These are phyloP conservation scores for Diplodus puntazzo DNA, from an alignment of 2,797 vertebrate genomes.

Conservation along the genomic window DNA sequence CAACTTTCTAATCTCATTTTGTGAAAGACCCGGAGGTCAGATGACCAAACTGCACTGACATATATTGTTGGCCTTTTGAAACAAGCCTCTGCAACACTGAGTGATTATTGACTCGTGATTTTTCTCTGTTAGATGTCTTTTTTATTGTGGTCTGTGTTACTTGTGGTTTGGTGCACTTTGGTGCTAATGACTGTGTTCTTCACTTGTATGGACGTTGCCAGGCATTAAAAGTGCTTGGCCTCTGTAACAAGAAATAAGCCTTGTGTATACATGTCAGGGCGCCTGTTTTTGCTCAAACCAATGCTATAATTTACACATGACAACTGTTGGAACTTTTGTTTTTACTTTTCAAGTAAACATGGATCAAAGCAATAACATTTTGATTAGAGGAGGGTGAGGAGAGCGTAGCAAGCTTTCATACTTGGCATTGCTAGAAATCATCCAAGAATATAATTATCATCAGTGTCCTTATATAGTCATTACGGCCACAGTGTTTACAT, in stretches of 20 bases:
- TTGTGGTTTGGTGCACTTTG: constrained; percentile 55
- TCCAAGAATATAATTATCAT: neutral
- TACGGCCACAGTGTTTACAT: too few species aligned
- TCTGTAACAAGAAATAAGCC: neutral
- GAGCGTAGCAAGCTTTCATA: neutral
- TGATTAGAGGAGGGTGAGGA: neutral
- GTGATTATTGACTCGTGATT: neutral
- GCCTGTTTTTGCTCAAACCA: neutral
- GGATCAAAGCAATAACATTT: neutral
- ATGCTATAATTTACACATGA: neutral
- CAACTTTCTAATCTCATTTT: neutral
- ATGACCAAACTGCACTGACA: neutral
- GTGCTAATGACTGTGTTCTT: constrained; percentile 24
- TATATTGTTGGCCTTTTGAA: neutral
- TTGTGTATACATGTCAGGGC: neutral
- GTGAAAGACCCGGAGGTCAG: neutral
- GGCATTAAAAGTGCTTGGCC: neutral
- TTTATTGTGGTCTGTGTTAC: constrained; percentile 17
- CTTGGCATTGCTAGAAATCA: neutral
- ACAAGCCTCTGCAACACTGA: neutral
- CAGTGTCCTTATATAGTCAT: too few species aligned
- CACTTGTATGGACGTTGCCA: neutral
- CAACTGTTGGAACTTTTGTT: too few species aligned
- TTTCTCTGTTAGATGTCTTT: neutral
- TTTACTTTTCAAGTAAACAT: too few species aligned